A percentile compares a stretch with the other conserved stretches of the same genome.
Conservation (phyloP, 2,797 vertebrate species). For the Halcyon badia region DNA sequence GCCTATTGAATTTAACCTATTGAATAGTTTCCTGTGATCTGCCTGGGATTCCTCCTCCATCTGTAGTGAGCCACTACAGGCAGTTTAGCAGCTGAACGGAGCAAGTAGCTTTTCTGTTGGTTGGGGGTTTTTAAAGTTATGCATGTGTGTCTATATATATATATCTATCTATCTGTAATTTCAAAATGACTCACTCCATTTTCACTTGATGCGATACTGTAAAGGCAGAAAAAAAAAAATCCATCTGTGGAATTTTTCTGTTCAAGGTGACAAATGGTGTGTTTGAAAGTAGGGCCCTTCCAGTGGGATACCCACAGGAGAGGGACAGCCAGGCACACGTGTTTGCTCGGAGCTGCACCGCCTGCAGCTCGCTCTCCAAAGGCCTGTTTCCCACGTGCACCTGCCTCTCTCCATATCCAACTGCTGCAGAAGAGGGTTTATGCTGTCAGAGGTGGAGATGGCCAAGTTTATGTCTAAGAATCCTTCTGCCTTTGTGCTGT, state of each 20-base stretch:
- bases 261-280: neutral
- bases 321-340: neutral
- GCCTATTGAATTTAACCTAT: neutral
- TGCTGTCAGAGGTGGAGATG: neutral
- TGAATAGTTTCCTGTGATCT: neutral
- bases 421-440: neutral
- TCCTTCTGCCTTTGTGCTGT: neutral
- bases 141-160: too few species aligned
- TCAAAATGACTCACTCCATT: neutral
- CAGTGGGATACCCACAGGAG: neutral
- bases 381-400: neutral
- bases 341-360: neutral
- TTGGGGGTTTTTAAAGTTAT: neutral
- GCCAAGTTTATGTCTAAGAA: neutral
- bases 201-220: neutral
- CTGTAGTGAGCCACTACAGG: neutral
- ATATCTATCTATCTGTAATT: neutral
- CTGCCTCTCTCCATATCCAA: neutral
- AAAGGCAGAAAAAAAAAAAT: neutral
- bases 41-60: neutral
- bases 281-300: neutral
- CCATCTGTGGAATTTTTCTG: neutral
- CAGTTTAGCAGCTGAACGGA: neutral
- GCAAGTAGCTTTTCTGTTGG: neutral
- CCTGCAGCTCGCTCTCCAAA: fast-evolving